Evolutionary conservation across 1,140 invertebrate species (phyloP).

Genomic region (Ceratosolen solmsi): DNA sequence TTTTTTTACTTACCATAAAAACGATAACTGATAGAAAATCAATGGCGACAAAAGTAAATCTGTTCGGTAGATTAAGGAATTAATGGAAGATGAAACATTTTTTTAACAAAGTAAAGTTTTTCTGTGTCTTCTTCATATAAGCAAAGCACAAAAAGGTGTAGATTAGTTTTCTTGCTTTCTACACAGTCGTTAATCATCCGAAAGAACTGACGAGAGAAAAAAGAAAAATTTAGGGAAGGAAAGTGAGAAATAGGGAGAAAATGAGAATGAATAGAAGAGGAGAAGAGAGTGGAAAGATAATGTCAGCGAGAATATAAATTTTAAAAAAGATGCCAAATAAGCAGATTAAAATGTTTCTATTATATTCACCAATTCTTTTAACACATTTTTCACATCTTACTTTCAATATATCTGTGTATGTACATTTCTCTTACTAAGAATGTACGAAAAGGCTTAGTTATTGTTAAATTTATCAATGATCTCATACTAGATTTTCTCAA

Average conservation of each 20-base stretch:
- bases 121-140: slow-evolving; percentile 2
- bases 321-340: slow-evolving; percentile 43
- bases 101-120: neutral
- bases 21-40: too few relatives aligned
- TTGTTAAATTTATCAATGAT: neutral
- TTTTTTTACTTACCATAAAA: too few relatives aligned
- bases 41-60: neutral
- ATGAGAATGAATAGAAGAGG: neutral
- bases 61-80: neutral
- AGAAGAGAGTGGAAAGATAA: neutral
- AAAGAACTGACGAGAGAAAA: neutral
- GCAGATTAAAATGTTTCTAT: slow-evolving; percentile 36
- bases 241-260: slow-evolving; percentile 22
- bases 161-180: neutral
- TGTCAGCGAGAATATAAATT: slow-evolving; percentile 28
- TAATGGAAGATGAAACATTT: neutral
- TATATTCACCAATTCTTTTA: neutral
- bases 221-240: neutral
- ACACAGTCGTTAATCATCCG: neutral
- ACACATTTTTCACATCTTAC: neutral
- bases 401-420: neutral
- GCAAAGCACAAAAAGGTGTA: neutral
- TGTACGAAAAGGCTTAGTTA: too few relatives aligned
- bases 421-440: too few relatives aligned
- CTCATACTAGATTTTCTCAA: neutral